phyloP scores from a whole-genome alignment of 2,113 vertebrate species.

The Dasyurus viverrinus region DNA sequence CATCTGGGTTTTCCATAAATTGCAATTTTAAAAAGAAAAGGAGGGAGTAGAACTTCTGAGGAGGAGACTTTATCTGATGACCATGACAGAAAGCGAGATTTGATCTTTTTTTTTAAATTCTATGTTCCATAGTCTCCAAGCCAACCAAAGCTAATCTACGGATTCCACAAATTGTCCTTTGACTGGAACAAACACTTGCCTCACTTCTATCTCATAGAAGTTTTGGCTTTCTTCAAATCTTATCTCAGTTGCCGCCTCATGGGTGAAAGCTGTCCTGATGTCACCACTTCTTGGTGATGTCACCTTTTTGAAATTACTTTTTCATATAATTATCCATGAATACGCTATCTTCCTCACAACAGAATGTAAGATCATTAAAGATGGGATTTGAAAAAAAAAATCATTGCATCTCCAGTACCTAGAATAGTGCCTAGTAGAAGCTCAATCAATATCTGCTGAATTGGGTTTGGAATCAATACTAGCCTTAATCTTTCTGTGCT shows the following conservation, averaged over 20 bases:
- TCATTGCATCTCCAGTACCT: neutral
- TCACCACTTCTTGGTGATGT: neutral
- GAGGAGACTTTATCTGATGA: slow-evolving; percentile 28
- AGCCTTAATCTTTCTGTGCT: neutral
- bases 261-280: too few relatives aligned
- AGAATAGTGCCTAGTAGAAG: neutral
- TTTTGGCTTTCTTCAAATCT: neutral
- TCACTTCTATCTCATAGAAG: neutral
- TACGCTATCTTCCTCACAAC: neutral
- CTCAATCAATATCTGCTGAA: neutral
- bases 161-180: neutral
- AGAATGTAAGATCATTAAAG: neutral
- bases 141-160: neutral
- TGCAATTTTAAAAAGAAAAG: slow-evolving; percentile 47
- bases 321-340: neutral
- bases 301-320: neutral
- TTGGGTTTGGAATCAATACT: neutral
- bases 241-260: too few relatives aligned
- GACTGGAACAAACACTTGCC: neutral
- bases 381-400: neutral
- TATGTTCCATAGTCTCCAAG: neutral
- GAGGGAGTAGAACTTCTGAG: slow-evolving; percentile 43
- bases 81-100: neutral
- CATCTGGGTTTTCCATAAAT: slow-evolving; percentile 41
- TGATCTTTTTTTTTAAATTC: neutral